These are phyloP conservation scores for Rhodinocichla rosea DNA, from an alignment of 2,113 vertebrate genomes.

Conservation along the genomic window DNA sequence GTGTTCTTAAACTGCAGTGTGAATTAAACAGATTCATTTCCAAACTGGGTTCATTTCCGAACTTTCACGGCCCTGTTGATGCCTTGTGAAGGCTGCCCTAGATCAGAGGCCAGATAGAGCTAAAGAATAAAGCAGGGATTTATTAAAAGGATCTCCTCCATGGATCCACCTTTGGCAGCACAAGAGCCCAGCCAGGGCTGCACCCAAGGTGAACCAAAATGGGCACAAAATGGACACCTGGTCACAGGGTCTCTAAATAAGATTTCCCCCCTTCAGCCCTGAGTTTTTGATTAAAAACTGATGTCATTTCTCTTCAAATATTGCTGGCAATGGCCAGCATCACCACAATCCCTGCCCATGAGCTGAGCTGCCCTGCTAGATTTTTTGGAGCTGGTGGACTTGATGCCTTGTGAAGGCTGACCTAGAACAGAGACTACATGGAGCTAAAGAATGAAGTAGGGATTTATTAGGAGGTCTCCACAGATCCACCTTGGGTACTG, in stretches of 20 bases:
- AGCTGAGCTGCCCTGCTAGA: too few relatives aligned
- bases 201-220: background rate
- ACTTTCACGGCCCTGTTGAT: background rate
- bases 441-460: background rate
- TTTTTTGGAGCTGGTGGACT: too few relatives aligned
- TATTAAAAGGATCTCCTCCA: background rate
- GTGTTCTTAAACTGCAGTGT: background rate
- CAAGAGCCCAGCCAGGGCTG: background rate
- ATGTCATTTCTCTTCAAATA: too few relatives aligned
- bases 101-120: background rate
- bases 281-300: too few relatives aligned
- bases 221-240: rapidly evolving
- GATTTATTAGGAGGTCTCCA: background rate
- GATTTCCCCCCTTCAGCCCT: too few relatives aligned
- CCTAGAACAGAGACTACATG: background rate
- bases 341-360: too few relatives aligned
- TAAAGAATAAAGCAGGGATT: background rate
- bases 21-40: background rate
- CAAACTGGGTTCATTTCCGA: background rate
- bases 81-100: background rate
- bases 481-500: background rate
- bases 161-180: background rate
- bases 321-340: too few relatives aligned
- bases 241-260: background rate
- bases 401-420: background rate